A percentile compares a stretch with the other conserved stretches of the same genome.
These are phyloP conservation scores for Phrynocephalus guinanensis DNA, from an alignment of 2,797 vertebrate genomes.

Conservation along the genomic window DNA sequence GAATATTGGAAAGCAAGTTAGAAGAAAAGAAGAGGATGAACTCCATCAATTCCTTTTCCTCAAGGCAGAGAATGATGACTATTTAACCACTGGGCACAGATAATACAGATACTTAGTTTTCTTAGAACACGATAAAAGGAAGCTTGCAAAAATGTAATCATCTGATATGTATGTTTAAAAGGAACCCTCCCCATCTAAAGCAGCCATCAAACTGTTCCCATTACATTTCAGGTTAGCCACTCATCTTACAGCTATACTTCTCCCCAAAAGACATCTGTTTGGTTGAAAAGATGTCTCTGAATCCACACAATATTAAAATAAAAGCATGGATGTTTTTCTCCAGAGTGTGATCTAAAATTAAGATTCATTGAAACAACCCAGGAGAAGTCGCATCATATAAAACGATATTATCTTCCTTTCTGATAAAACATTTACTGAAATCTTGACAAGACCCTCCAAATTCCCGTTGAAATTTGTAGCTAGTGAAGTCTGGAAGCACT, in stretches of 20 bases:
- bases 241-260: not conserved
- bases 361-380: not conserved
- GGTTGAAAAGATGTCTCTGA: not conserved
- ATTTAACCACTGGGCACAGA: not conserved
- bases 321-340: not conserved
- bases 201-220: not conserved
- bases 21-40: constrained; percentile 31
- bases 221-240: not conserved
- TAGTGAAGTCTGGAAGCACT: not conserved
- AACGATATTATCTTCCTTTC: not conserved
- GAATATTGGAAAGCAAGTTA: constrained; percentile 30
- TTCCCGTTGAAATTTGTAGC: not conserved
- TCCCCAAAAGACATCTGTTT: not conserved
- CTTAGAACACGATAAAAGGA: constrained; percentile 34
- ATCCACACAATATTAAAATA: not conserved
- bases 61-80: not conserved
- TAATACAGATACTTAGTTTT: constrained; percentile 18
- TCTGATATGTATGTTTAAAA: not conserved
- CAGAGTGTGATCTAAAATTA: not conserved
- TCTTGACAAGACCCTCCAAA: not conserved
- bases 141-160: constrained; percentile 20
- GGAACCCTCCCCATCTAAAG: not conserved
- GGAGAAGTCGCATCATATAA: too few relatives aligned
- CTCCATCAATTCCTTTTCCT: constrained; percentile 6
- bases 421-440: not conserved